These are phyloP conservation scores for Grallaria varia DNA, from an alignment of 2,113 vertebrate genomes.

Conservation along the genomic window DNA sequence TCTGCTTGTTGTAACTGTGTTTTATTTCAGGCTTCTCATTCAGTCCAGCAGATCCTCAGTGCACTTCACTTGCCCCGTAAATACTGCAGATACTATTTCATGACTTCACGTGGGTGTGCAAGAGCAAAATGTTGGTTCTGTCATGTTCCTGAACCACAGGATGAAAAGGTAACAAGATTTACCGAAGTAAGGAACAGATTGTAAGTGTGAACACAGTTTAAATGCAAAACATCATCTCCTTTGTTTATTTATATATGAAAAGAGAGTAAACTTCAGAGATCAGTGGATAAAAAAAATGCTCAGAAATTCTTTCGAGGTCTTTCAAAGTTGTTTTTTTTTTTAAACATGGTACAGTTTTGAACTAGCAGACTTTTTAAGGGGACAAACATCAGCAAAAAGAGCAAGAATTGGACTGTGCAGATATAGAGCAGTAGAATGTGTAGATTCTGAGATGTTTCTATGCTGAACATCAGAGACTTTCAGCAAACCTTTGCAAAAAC, in stretches of 20 bases:
- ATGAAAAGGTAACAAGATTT: slow-evolving; percentile 84
- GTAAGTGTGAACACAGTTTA: background rate
- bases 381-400: background rate
- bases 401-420: background rate
- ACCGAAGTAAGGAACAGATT: background rate
- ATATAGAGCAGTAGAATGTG: background rate
- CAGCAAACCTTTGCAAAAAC: background rate
- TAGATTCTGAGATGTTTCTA: background rate
- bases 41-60: slow-evolving; percentile 65
- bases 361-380: background rate
- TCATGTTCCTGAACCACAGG: slow-evolving; percentile 79
- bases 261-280: background rate
- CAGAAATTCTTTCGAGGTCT: background rate
- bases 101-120: slow-evolving; percentile 76
- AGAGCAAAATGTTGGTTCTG: slow-evolving; percentile 78
- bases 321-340: background rate
- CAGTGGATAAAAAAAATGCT: background rate
- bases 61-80: slow-evolving; percentile 63
- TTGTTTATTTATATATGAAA: background rate
- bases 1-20: background rate
- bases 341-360: background rate
- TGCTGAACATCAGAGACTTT: background rate
- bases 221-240: background rate
- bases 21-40: slow-evolving; percentile 45
- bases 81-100: slow-evolving; percentile 89